A percentile compares a stretch with the other conserved stretches of the same genome.
These are phyloP conservation scores for Recurvirostra avosetta DNA, from an alignment of 2,113 vertebrate species.

Conservation along the genomic window DNA sequence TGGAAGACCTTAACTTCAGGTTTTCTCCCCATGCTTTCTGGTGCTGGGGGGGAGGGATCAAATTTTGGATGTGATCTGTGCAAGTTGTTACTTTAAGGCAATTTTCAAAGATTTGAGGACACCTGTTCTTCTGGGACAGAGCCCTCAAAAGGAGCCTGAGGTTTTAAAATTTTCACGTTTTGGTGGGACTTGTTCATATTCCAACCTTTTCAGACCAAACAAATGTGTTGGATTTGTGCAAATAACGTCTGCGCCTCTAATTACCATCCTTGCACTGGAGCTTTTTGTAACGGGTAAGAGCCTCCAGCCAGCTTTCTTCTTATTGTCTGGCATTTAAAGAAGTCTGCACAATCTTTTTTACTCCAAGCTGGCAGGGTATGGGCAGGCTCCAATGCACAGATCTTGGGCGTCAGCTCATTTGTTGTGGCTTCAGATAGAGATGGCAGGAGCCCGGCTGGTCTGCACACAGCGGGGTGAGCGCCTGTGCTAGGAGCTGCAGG, in stretches of 20 bases:
- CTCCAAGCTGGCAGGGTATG: not conserved
- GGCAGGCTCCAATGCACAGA: not conserved
- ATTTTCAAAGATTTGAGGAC: not conserved
- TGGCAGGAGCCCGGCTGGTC: not conserved
- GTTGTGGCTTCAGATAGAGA: not conserved
- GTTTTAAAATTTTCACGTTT: not conserved
- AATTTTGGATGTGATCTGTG: not conserved
- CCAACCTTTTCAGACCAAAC: conserved; percentile 52
- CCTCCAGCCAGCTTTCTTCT: conserved; percentile 21
- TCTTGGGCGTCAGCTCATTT: not conserved
- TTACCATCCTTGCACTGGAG: not conserved
- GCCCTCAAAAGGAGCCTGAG: not conserved
- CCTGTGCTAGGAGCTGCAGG: not conserved
- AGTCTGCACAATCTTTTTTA: not conserved
- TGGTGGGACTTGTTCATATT: not conserved
- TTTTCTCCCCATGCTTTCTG: not conserved
- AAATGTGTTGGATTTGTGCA: conserved; percentile 22
- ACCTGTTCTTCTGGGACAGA: not conserved
- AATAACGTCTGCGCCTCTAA: conserved; percentile 25
- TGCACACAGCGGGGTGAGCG: not conserved
- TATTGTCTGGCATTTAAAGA: conserved; percentile 11
- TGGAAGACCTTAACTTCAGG: not conserved
- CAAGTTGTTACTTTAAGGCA: not conserved
- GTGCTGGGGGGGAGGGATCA: not conserved
- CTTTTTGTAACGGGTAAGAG: not conserved